phyloP scores from a whole-genome alignment of 2,797 vertebrate genomes.

The Lates japonicus region DNA sequence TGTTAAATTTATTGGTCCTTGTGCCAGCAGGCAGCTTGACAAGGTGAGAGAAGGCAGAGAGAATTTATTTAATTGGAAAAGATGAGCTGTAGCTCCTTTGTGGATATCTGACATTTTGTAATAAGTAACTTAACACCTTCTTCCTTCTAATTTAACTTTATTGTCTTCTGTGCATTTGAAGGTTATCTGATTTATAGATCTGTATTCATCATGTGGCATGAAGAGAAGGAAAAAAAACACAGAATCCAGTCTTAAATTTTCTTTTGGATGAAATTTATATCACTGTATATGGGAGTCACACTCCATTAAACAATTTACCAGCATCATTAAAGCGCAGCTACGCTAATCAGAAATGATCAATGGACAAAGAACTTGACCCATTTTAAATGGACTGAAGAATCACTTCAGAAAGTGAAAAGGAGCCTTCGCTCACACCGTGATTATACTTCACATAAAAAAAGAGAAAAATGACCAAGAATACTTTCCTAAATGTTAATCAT shows the following conservation, averaged over 20 bases:
- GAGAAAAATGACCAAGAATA: background rate
- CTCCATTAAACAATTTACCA: background rate
- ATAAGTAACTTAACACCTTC: conserved; percentile 30
- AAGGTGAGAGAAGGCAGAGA: conserved; percentile 50
- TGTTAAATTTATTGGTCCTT: conserved; percentile 38
- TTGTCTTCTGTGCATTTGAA: background rate
- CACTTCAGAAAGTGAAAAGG: background rate
- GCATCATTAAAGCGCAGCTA: background rate
- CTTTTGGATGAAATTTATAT: too few species aligned
- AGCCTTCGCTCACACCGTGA: background rate
- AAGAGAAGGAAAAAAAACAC: too few species aligned
- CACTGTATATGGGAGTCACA: background rate
- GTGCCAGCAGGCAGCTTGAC: conserved; percentile 55
- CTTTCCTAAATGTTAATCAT: too few species aligned
- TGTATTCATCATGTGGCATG: background rate
- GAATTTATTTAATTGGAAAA: conserved; percentile 41
- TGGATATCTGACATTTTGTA: conserved; percentile 36
- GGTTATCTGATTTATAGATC: conserved; percentile 1
- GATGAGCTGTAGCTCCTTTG: conserved; percentile 33
- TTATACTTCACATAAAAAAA: background rate
- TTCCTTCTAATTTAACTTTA: conserved; percentile 1
- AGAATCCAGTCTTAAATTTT: too few species aligned
- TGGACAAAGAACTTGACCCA: background rate
- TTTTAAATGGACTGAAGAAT: too few species aligned
- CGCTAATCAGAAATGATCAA: background rate